phyloP scores from a whole-genome alignment of 92 coral and sea anemone species.

The Isaurus tuberculatus region DNA sequence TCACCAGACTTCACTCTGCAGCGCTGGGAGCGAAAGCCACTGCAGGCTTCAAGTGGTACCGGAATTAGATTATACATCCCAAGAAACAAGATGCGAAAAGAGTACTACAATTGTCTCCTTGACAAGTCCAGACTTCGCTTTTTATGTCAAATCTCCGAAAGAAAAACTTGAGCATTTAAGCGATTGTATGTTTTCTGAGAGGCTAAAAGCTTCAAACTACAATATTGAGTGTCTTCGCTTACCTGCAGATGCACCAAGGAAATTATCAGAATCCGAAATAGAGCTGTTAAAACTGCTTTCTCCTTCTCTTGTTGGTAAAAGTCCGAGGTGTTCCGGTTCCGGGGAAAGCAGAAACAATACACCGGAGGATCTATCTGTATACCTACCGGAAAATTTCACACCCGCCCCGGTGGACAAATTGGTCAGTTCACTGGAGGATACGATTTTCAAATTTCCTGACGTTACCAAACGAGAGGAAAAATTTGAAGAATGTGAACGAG shows the following conservation, averaged over 20 bases:
- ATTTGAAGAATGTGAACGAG: background rate
- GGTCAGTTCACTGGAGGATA: slow-evolving; percentile 57
- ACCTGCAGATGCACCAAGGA: background rate
- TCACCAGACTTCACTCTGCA: background rate
- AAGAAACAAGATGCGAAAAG: background rate
- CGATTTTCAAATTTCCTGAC: slow-evolving; percentile 63
- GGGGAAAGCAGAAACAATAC: slow-evolving; percentile 49
- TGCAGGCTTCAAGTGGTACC: slow-evolving; percentile 38
- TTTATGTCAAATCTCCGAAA: slow-evolving; percentile 26
- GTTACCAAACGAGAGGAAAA: background rate
- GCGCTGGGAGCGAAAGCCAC: background rate
- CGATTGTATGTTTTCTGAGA: slow-evolving; percentile 29
- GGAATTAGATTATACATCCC: background rate
- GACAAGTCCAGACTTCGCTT: slow-evolving; percentile 15
- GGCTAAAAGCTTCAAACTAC: background rate
- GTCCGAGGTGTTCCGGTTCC: slow-evolving; percentile 14
- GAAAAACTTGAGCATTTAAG: slow-evolving; percentile 4
- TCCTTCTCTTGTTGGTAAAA: slow-evolving; percentile 30
- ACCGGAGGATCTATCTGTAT: slow-evolving; percentile 66
- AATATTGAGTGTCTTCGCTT: background rate
- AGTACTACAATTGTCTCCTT: background rate
- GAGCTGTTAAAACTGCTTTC: slow-evolving; percentile 22
- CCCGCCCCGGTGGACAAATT: slow-evolving; percentile 65
- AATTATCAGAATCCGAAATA: slow-evolving; percentile 41
- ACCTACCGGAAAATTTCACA: slow-evolving; percentile 69